Conservation (phyloP, 2,113 vertebrate genomes). For the Urocynchramus pylzowi region DNA sequence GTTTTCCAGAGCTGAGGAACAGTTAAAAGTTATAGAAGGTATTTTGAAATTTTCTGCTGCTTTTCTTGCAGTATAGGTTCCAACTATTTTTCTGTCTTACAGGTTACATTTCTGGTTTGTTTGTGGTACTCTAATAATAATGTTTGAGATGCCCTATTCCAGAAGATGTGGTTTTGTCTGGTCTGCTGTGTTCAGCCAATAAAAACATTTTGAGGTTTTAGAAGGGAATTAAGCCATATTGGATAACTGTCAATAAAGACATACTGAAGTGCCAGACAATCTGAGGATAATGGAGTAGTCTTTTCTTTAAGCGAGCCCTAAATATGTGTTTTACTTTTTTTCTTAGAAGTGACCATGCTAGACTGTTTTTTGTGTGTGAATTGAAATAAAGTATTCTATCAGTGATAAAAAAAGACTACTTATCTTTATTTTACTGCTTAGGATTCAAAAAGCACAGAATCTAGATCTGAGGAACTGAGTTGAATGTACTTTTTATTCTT, state of each 20-base stretch:
- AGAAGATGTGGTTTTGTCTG: background rate
- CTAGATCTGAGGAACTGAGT: background rate
- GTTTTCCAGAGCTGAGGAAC: background rate
- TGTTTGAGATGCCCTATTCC: background rate
- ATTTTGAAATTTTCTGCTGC: background rate
- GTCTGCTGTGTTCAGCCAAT: background rate
- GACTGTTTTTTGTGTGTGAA: background rate
- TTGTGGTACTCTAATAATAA: background rate
- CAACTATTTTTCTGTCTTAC: background rate
- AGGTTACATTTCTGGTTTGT: background rate
- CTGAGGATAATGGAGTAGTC: background rate
- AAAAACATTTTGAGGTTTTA: background rate
- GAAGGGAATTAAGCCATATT: background rate
- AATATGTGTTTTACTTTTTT: background rate
- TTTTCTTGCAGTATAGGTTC: background rate
- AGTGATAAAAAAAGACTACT: background rate
- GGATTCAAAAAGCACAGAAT: background rate
- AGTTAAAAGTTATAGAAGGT: background rate
- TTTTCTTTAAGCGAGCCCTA: background rate
- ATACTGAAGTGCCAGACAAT: background rate
- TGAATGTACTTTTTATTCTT: conserved; percentile 40
- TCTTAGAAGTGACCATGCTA: background rate
- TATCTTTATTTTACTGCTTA: background rate
- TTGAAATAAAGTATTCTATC: background rate
- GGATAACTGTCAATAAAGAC: background rate